A percentile compares a stretch with the other conserved stretches of the same genome.
These are phyloP conservation scores for Saguinus midas DNA, from an alignment of 2,113 vertebrate genomes.

Conservation along the genomic window DNA sequence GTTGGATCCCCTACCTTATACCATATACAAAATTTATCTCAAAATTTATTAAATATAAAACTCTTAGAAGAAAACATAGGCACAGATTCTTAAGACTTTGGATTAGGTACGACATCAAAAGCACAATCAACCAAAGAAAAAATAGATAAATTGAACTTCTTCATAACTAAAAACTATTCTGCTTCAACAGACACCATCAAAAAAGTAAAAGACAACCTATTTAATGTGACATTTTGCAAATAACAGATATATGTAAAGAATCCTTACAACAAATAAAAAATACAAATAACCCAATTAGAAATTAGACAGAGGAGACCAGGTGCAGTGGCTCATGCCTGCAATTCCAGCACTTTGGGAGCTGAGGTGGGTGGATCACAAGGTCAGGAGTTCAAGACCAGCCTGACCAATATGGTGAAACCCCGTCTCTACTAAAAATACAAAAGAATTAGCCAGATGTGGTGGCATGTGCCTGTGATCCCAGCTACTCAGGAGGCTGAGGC, in stretches of 20 bases:
- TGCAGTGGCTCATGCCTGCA: no score
- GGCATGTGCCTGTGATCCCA: no score
- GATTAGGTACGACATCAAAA: neutral
- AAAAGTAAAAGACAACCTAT: neutral
- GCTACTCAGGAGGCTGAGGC: no score
- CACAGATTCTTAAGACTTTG: neutral
- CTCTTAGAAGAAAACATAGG: neutral
- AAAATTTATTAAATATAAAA: neutral
- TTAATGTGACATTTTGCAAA: neutral
- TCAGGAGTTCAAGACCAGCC: no score
- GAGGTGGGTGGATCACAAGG: no score
- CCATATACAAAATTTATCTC: neutral
- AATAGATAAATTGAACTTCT: neutral
- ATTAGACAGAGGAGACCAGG: neutral
- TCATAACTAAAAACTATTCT: neutral
- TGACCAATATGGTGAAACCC: no score
- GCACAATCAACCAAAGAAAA: neutral
- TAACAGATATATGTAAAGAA: neutral
- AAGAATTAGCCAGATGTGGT: no score
- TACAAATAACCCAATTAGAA: neutral
- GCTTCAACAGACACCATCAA: neutral
- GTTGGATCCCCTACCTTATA: neutral
- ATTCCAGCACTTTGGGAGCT: no score
- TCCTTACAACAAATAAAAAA: neutral
- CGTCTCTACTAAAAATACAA: no score